Base-by-base conservation (phyloP, 2,113 vertebrate species). In the Numenius arquata region DNA sequence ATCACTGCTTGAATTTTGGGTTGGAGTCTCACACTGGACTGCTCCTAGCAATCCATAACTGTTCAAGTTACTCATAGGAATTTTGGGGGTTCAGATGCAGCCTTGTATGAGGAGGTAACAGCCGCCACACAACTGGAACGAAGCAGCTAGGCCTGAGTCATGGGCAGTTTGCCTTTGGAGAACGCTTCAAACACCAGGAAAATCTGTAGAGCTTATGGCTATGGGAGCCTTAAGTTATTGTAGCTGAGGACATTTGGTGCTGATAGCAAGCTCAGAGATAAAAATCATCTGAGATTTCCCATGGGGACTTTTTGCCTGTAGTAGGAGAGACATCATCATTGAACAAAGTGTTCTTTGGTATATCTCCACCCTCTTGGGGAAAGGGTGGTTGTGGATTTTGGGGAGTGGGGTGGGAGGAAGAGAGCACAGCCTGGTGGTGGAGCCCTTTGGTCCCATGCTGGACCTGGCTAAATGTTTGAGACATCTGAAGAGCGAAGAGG, bases 351-450 rank as follows among this genome's bases (percentile, higher is more conserved):
- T 19, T 72, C 53, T 34, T 34, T 48, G 63, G 30, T 47, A 26
- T 25, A 11, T 41, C 12, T 34, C 27, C 47, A 2, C 12, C 20
- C 27, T 59, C 2, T 3, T 56, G 38, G 38, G 55, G 26, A 61
- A 84, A 8, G 10, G 19, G 6, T 3, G 1, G 2, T 6, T 26
- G 11, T 50, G 73, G 40, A 9, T 52, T 71, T 63, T 2, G 2
- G 11, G 20, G 21, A 63, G 14, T 14, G 15, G 27, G 5, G 2
- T 13, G 2, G 7, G 5, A 3, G 15, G 22, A 43, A 34, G 61
- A 56, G 55, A 61, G 32, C 27, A 36, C 56, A 40, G 47, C 13
- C 40, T 7, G 9, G 21, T 0, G 2, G 23, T 22, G 19, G 12
- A 29, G 12, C 16, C 15, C 36, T 73, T 18, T 29, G 38, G 17